phyloP scores from a whole-genome alignment of 2,113 vertebrate species.

The Thalassoma bifasciatum region DNA sequence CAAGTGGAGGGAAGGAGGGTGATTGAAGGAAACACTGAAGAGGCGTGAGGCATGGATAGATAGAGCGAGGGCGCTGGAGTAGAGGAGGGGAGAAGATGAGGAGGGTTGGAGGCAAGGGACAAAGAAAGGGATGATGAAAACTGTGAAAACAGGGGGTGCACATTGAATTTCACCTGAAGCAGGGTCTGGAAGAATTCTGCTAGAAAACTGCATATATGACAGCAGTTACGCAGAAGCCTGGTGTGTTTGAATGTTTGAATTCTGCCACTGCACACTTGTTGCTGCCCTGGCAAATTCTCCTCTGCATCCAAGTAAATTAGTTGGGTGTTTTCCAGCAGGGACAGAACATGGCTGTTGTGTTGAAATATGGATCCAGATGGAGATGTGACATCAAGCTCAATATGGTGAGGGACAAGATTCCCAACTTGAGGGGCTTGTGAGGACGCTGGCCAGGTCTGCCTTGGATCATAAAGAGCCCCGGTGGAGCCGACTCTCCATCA shows the following conservation, averaged over 20 bases:
- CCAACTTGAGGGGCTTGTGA: conserved; percentile 54
- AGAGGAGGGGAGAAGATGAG: not conserved
- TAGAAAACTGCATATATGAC: not conserved
- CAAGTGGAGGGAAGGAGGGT: conserved; percentile 21
- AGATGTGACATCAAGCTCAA: conserved; percentile 63
- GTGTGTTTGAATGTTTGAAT: conserved; percentile 1
- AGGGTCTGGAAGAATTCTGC: not conserved
- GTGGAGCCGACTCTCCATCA: conserved; percentile 20
- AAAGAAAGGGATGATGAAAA: not conserved
- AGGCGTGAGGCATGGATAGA: conserved; percentile 29
- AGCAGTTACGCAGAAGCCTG: not conserved
- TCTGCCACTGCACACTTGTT: not conserved
- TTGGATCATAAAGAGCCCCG: conserved; percentile 59
- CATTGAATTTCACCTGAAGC: not conserved
- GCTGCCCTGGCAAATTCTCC: conserved; percentile 10
- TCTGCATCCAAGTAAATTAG: conserved; percentile 30
- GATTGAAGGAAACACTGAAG: conserved; percentile 17
- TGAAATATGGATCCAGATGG: conserved; percentile 66
- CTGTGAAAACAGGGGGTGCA: not conserved
- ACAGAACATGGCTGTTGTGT: conserved; percentile 46
- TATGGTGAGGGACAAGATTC: conserved; percentile 61
- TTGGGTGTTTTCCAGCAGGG: conserved; percentile 51
- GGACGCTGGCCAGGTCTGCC: conserved; percentile 55
- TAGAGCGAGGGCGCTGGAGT: not conserved
- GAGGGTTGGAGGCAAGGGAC: not conserved